These are phyloP conservation scores for Cyaniris semiargus DNA, from an alignment of 2,888 invertebrate species.

Conservation along the genomic window DNA sequence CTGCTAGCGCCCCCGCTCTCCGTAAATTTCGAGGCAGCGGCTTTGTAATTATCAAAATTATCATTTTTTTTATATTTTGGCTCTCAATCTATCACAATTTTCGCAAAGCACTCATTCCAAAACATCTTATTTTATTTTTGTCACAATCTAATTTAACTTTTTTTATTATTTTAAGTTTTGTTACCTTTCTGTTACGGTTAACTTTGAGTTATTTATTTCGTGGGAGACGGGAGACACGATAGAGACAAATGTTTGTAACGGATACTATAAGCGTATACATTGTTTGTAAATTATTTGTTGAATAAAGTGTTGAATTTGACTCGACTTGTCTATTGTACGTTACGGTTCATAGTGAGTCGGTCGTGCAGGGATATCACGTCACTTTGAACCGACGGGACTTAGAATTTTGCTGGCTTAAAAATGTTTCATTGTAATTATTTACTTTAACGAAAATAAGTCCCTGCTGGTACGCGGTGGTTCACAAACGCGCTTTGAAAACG, in stretches of 20 bases:
- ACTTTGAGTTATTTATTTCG: conserved; percentile 13
- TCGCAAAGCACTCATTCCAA: conserved; percentile 23
- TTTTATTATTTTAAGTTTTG: neutral
- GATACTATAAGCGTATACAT: conserved; percentile 49
- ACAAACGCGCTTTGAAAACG: neutral
- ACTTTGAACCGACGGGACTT: neutral
- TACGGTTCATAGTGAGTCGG: conserved; percentile 18
- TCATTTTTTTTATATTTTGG: conserved; percentile 8
- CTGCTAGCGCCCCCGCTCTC: too few species aligned
- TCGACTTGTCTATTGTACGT: conserved; percentile 44
- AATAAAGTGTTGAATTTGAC: conserved; percentile 54
- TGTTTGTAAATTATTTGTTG: conserved; percentile 50
- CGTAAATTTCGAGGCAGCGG: neutral
- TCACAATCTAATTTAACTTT: neutral
- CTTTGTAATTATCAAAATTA: neutral
- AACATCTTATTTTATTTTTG: neutral
- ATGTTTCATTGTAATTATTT: neutral
- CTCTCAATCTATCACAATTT: conserved; percentile 5
- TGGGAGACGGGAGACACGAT: neutral
- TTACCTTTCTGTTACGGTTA: neutral
- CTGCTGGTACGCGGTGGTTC: neutral
- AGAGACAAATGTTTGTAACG: conserved; percentile 11
- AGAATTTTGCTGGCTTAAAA: neutral
- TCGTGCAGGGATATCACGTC: neutral
- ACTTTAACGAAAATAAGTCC: neutral